Evolutionary conservation across 2,797 vertebrate genomes (phyloP).

Genomic region (Ctenochaetus hawaiiensis): DNA sequence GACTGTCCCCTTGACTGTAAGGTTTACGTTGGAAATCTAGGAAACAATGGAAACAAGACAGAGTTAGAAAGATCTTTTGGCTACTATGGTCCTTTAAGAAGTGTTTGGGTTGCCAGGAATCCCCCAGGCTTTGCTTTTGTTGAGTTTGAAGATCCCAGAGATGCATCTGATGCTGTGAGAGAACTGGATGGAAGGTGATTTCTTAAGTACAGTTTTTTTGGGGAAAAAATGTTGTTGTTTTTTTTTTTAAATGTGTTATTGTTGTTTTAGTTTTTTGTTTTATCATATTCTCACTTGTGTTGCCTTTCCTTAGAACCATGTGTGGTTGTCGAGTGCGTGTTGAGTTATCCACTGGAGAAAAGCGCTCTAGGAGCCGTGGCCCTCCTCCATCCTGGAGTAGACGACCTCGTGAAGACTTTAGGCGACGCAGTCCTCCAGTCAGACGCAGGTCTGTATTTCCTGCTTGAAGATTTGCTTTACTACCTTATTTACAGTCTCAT

Average conservation of each 20-base stretch:
- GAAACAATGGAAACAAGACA: conserved; percentile 98
- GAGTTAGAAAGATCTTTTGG: conserved; percentile 96
- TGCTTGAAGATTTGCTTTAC: background rate
- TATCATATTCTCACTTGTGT: background rate
- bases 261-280: background rate
- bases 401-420: conserved; percentile 93
- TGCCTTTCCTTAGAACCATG: conserved; percentile 85
- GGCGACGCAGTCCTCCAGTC: conserved; percentile 91
- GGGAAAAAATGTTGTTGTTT: background rate
- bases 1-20: conserved; percentile 98
- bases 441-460: conserved; percentile 90
- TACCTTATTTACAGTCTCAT: conserved; percentile 19
- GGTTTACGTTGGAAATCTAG: conserved; percentile 98
- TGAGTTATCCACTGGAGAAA: conserved; percentile 96
- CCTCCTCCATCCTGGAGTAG: conserved; percentile 95
- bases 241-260: background rate
- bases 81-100: conserved; percentile 95
- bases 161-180: conserved; percentile 96
- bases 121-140: conserved; percentile 98
- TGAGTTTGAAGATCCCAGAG: conserved; percentile 97
- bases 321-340: conserved; percentile 96
- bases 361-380: conserved; percentile 94
- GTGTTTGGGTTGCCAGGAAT: conserved; percentile 97
- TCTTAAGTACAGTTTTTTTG: background rate
- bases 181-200: conserved; percentile 96